Evolutionary conservation across 2,113 vertebrate genomes (phyloP), one percentile per base, ranked within the genome.

Genomic region (Vulpes ferrilata): DNA sequence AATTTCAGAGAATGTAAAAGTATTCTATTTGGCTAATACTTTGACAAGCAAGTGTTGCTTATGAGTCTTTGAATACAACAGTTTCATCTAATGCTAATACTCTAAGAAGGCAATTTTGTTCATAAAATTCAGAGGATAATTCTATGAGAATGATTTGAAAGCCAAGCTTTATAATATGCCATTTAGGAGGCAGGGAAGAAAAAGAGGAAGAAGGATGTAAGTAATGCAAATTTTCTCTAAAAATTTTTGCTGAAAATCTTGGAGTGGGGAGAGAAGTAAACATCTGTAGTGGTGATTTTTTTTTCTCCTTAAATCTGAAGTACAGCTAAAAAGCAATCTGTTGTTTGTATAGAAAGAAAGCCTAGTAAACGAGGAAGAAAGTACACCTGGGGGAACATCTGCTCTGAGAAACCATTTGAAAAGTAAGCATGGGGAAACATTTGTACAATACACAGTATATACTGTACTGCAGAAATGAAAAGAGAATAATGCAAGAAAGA

Each of bases 271-370:
- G 55, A 88, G 84, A 90, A n/a, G 10, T 62, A 98, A 98, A 97
- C 96, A 98, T 97, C 97, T 98, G 93, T 85, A 73, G 76, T 95
- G 93, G 76, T 96, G 93, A 97, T 64, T 71, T 96, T 81, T 97
- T 90, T 96, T 92, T 71, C 57, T 93, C 73, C 91, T 98, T 97
- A 90, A 95, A 98, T 98, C 85, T 96, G 98, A 98, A 98, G 98
- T 97, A 98, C 96, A 98, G 94, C 80, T 95, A 43, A 98, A 98
- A 97, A 98, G 92, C 98, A 98, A 98, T 98, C 98, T 98, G 98
- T 97, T 98, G 97, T 99, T 99, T 98, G 97, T 98, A 94, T 71
- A 98, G 97, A 95, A 92, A 96, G 97, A 90, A 94, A 97, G 15
- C 48, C 69, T 87, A 96, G 97, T 92, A 97, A 98, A 98, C 94